Base-by-base conservation (phyloP, 92 coral and sea anemone species). In the Phenganax subtilis region DNA sequence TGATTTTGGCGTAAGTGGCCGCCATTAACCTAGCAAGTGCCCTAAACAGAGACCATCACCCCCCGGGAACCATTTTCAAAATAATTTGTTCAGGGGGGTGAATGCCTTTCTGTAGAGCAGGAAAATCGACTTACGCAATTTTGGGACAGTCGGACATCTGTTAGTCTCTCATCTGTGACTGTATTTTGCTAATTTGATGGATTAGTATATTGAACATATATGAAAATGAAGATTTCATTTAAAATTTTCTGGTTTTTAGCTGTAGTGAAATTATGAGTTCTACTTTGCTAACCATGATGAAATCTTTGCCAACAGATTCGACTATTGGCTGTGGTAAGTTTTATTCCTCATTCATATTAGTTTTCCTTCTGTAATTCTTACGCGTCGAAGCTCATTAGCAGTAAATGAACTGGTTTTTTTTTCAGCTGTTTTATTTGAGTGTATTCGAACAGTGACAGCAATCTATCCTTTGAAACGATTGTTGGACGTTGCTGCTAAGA, bases 401-500 rank as follows among this genome's bases (percentile, higher is more conserved):
- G 47, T 37, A 37, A 37, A 37, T 37, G 47, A 37, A 37, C 47
- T 37, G 47, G 11, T 80, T 54, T 28, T 55, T 12, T 54, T 37
- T 85, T 62, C 57, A 94, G 98, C 98, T 65, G 96, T 94, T 11
- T 92, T 93, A 12, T 94, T 90, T 52, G 98, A 94, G 85, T 90
- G 98, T 75, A 82, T 86, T 25, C 85, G 87, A 17, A 94, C 97
- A 8, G 90, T 90, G 57, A 91, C 97, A 1, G 85, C 86, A 12
- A 92, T 94, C 80, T 94, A 94, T 67, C 97, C 97, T 17, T 80
- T 90, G 76, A 88, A 90, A 72, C 71, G 79, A 8, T 84, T 94
- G 44, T 83, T 90, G 29, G 88, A 84, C 25, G 85, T 88, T 55
- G 97, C 97, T 6, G 88, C 91, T 25, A 90, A 80, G 61, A 88